phyloP scores from a whole-genome alignment of 2,113 vertebrate genomes.

The Condylura cristata region DNA sequence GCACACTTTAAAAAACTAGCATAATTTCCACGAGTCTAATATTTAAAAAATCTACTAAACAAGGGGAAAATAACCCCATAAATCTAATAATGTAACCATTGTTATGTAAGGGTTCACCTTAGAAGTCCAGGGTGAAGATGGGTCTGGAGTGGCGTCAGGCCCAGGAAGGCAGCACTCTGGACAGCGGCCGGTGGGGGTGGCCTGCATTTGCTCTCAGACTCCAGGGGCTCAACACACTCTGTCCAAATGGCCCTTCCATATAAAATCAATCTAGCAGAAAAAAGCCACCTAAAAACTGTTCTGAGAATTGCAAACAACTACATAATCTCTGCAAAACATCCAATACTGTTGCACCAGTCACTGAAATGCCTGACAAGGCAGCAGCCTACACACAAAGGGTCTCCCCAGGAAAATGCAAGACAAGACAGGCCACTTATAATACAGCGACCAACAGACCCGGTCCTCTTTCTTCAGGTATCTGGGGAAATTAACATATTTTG shows the following conservation, averaged over 20 bases:
- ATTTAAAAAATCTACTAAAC: background rate
- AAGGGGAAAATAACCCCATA: background rate
- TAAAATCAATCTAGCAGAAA: background rate
- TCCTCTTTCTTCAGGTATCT: constrained; percentile 31
- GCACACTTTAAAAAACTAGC: background rate
- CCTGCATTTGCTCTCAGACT: background rate
- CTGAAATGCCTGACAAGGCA: background rate
- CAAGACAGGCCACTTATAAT: background rate
- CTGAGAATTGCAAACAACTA: background rate
- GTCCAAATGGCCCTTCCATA: background rate
- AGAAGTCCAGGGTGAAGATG: background rate
- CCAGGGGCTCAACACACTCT: background rate
- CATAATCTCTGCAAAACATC: background rate
- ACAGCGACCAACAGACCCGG: background rate
- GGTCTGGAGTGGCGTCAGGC: too few species aligned
- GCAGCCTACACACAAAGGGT: background rate
- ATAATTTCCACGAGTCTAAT: background rate
- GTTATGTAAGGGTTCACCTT: background rate
- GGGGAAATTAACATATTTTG: background rate
- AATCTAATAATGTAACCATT: background rate
- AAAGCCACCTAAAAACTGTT: background rate
- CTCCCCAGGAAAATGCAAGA: background rate
- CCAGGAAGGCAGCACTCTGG: too few species aligned
- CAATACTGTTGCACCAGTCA: background rate
- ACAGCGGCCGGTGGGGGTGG: background rate